These are phyloP conservation scores for Sycobia sp. DNA, from an alignment of 1,140 invertebrate genomes.

Conservation along the genomic window DNA sequence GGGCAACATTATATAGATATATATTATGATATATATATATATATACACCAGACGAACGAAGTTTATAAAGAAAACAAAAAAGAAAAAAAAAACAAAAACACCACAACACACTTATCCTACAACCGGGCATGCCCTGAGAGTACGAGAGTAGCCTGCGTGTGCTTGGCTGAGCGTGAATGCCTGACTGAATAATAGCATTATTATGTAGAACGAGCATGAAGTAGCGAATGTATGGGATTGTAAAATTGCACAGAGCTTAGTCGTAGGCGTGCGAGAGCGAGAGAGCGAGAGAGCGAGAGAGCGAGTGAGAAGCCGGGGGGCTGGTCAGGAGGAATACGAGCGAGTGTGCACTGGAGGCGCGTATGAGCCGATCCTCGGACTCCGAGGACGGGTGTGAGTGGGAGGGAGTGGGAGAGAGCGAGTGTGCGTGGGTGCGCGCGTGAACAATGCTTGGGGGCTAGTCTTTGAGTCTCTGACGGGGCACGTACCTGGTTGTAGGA, in stretches of 20 bases:
- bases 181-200: no score
- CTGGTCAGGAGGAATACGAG: constrained; percentile 17
- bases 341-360: no score
- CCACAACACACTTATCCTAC: constrained; percentile 56
- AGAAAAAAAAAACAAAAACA: constrained; percentile 4
- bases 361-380: no score
- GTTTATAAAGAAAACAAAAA: neutral
- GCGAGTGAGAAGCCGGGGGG: constrained; percentile 16
- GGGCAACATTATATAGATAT: neutral
- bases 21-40: neutral
- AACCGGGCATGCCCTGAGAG: constrained; percentile 63
- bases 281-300: constrained; percentile 34
- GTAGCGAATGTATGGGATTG: no score
- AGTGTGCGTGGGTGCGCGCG: neutral
- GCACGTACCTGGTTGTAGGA: constrained; percentile 63
- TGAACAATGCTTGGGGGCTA: no score
- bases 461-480: constrained; percentile 47
- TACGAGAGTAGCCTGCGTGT: constrained; percentile 59
- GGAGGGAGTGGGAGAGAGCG: constrained; percentile 13
- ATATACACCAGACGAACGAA: neutral
- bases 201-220: no score
- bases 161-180: constrained; percentile 36
- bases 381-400: constrained; percentile 24
- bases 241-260: no score
- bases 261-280: constrained; percentile 16